phyloP scores from a whole-genome alignment of 2,797 vertebrate genomes.

The Triplophysa yarkandensis region DNA sequence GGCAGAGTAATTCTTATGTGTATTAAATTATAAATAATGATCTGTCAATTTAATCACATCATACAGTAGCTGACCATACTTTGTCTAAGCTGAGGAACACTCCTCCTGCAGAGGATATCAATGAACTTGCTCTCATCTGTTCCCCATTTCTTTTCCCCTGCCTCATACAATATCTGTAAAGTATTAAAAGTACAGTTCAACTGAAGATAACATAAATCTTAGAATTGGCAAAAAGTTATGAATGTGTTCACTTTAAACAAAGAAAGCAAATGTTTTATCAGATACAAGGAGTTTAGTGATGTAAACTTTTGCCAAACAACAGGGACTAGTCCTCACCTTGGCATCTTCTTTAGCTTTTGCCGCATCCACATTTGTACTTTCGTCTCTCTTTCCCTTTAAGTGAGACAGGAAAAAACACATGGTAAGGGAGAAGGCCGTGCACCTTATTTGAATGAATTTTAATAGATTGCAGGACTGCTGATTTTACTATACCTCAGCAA shows the following conservation, averaged over 20 bases:
- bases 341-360: conserved; percentile 82
- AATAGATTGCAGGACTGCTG: background rate
- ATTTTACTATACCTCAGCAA: conserved; percentile 79
- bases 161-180: conserved; percentile 78
- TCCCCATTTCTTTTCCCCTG: conserved; percentile 86
- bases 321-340: conserved; percentile 74
- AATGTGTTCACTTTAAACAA: no score
- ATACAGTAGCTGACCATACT: conserved; percentile 70
- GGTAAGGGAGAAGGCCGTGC: background rate
- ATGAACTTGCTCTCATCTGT: conserved; percentile 84
- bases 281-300: background rate
- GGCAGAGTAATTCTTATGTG: no score
- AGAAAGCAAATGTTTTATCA: no score
- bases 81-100: conserved; percentile 79
- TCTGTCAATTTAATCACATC: no score
- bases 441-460: conserved; percentile 29
- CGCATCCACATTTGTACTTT: conserved; percentile 73
- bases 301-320: background rate
- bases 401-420: background rate
- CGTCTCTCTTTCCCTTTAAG: conserved; percentile 80
- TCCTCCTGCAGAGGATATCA: conserved; percentile 81
- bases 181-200: background rate
- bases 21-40: no score
- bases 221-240: no score
- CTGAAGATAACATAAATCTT: no score